Base-by-base conservation (phyloP, 92 coral and sea anemone species). In the Ricordea florida region DNA sequence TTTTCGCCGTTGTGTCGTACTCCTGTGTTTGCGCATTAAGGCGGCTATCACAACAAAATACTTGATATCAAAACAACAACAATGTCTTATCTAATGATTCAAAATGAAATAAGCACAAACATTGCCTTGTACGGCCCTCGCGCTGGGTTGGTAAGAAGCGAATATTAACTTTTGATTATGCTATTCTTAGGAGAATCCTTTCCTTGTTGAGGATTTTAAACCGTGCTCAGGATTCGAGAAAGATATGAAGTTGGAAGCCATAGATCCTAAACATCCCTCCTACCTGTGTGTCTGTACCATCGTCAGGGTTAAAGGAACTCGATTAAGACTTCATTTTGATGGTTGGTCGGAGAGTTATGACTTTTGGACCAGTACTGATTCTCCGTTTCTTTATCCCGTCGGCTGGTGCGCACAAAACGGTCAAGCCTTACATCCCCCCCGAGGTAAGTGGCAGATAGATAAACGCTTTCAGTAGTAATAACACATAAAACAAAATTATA, bases 271-370 rank as follows among this genome's bases (percentile, higher is more conserved):
- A 25, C 99, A 96, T 36, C 99, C 99, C 4, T 92, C 99, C 0
- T 96, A 83, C 64, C 83, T 96, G 76, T 96, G 99, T 75, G 99
- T 96, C 29, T 93, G 97, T 20, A 96, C 99, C 2, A 81, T 96
- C 11, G 99, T 93, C 10, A 85, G 87, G n/a, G 97, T 96, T 6
- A 92, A 93, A 76, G 99, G 99, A 9, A 87, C 91, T 3, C 86
- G 98, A 4, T 43, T 94, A 68, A 71, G 98, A 47, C 80, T 94
- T 40, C 98, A 94, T 73, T 94, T 94, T 56, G 98, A 94, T 33
- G 98, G 98, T 30, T 94, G 98, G 98, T 94, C 98, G 3, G 98
- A 94, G 74, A 94, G 98, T 72, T 94, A 94, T 28, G 98, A 94
- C 48, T 94, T 94, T 61, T 94, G 98, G 98, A 90, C 97, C 38